A percentile compares a stretch with the other conserved stretches of the same genome.
Evolutionary conservation across 2,888 invertebrate species (phyloP).

Genomic region (Acanthopleura granulata): DNA sequence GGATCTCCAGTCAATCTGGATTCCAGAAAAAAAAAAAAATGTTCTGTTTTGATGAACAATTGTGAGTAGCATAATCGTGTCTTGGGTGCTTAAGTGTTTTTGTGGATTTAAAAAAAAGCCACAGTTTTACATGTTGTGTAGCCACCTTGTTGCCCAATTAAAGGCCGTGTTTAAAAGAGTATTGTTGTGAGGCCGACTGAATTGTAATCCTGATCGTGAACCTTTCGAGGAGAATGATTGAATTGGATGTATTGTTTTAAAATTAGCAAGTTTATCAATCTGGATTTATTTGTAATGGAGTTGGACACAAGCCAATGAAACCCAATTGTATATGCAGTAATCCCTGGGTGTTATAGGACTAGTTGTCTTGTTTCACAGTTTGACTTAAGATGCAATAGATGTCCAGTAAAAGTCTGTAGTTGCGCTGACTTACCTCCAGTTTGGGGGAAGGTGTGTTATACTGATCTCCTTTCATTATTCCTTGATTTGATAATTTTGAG

Average conservation of each 20-base stretch:
- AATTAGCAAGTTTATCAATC: too few relatives aligned
- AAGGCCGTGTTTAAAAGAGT: too few relatives aligned
- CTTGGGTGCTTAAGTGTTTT: not conserved
- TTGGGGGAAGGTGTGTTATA: not conserved
- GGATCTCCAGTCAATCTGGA: too few relatives aligned
- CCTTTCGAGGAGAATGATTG: too few relatives aligned
- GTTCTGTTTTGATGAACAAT: not conserved
- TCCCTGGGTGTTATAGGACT: not conserved
- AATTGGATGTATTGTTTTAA: too few relatives aligned
- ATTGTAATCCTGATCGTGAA: too few relatives aligned
- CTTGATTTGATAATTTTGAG: conserved; percentile 18
- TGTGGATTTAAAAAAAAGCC: not conserved
- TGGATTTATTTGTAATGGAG: too few relatives aligned
- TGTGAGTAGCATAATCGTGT: conserved; percentile 1
- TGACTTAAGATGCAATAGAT: conserved; percentile 14
- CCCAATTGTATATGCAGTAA: conserved; percentile 4
- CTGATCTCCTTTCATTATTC: conserved; percentile 11
- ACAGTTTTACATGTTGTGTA: conserved; percentile 7
- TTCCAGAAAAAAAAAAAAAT: not conserved
- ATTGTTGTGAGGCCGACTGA: too few relatives aligned
- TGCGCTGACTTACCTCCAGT: not conserved
- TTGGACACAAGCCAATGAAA: not conserved
- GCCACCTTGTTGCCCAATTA: not conserved
- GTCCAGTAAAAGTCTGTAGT: conserved; percentile 5
- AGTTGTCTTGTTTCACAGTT: not conserved